Base-by-base conservation (phyloP, 53 echinoderm and acorn worm species). In the Astropecten irregularis region DNA sequence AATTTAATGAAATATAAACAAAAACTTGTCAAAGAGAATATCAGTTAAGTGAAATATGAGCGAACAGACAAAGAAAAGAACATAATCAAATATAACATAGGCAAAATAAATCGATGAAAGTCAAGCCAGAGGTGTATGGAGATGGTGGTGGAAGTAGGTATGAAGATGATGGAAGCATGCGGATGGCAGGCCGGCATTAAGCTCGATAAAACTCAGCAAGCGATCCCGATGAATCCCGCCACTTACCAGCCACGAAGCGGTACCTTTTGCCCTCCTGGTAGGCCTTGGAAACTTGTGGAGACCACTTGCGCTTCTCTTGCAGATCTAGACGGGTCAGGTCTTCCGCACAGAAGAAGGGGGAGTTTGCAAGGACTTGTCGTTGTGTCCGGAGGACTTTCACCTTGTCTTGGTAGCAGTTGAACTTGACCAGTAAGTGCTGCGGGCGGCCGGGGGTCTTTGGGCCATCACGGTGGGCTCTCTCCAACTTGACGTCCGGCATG, bases 381-480 rank as follows among this genome's bases (percentile, higher is more conserved):
- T 82, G 67, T 1, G 2, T 20, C 18, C 64, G 51, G 16, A 65
- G 66, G 39, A 66, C 7, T 1, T 46, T 5, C 2, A 81, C 9
- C 19, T 81, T 81, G 4, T 81, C 47, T 15, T 64, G 81, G 52
- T 81, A 81, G 33, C 63, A 81, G 32, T 63, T 47, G 2, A 59
- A 9, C 50, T 81, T 81, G 2, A 81, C 5, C 2, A 81, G 47
- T 10, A 81, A 23, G 18, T 81, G 81, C 2, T 64, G 40, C 6
- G 64, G 50, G 0, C n/a, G 15, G 9, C 64, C 65, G 10, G 46
- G 28, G 3, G 3, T 7, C 8, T 62, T n/a, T 18, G 65, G 65
- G 23, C 65, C 82, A 22, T 82, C 66, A 15, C 82, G 66, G 37
- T 82, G 66, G 34, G 66, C 82, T n/a, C 82, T 49, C 18, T 82